These are phyloP conservation scores for Patagioenas fasciata DNA, from an alignment of 2,113 vertebrate species.

Conservation along the genomic window DNA sequence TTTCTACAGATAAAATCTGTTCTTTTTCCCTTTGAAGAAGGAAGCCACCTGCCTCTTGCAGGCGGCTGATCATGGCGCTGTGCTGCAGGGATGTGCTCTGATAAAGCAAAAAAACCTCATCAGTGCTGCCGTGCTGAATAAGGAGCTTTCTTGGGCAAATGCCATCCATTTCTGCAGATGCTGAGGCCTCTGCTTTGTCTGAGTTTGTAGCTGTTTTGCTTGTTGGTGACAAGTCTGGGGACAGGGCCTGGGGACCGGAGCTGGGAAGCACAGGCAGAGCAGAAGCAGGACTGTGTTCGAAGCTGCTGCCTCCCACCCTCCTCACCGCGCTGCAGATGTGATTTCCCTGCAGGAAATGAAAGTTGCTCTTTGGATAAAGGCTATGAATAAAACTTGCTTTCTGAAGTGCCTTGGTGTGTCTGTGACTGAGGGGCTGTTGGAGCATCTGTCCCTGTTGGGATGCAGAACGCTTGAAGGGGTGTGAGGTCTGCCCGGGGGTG, in stretches of 20 bases:
- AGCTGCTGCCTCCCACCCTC: neutral
- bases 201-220: neutral
- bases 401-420: neutral
- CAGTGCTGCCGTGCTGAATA: neutral
- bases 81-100: neutral
- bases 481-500: neutral
- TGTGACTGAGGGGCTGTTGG: neutral
- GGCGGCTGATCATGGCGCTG: neutral
- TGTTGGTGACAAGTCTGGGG: neutral
- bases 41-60: neutral
- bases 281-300: neutral
- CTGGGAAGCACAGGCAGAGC: neutral
- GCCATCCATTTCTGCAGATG: neutral
- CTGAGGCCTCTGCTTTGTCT: neutral
- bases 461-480: neutral
- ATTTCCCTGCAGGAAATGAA: conserved; percentile 1
- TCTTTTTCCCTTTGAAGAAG: neutral
- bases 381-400: conserved; percentile 5
- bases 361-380: neutral
- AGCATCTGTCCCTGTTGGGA: neutral
- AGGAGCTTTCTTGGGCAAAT: neutral
- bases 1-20: neutral
- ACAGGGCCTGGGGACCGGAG: rapidly evolving
- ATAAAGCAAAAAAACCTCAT: neutral
- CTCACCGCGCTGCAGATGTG: neutral